A percentile compares a stretch with the other conserved stretches of the same genome.
Conservation (phyloP, 2,113 vertebrate genomes). For the Parus major region DNA sequence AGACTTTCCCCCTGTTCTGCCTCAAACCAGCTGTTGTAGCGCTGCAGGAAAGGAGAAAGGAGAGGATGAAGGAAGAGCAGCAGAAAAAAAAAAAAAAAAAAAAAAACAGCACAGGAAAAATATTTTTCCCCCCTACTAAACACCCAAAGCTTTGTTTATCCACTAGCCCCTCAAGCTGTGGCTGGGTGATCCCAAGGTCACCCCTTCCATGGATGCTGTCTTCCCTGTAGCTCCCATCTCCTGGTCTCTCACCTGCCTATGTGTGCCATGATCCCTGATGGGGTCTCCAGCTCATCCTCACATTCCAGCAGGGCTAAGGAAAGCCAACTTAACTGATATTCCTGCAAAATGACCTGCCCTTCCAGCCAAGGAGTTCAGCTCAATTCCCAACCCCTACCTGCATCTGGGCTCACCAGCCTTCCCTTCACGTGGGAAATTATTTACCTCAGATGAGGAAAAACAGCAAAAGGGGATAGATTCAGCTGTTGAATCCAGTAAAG, state of each 20-base stretch:
- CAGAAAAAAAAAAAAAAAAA: background rate
- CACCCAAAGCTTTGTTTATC: background rate
- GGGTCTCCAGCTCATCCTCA: background rate
- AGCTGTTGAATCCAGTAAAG: background rate
- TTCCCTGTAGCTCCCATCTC: background rate
- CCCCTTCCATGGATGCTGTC: background rate
- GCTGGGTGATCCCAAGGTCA: background rate
- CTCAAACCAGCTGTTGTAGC: background rate
- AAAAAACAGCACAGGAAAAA: background rate
- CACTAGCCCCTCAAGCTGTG: background rate
- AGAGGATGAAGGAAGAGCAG: background rate
- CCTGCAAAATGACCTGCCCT: background rate
- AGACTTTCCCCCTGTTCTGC: background rate
- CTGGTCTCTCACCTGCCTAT: background rate
- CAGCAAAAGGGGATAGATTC: background rate
- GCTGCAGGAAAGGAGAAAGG: background rate
- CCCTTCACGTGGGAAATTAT: background rate
- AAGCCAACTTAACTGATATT: background rate
- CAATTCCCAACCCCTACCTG: background rate
- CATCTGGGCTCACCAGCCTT: rapidly evolving
- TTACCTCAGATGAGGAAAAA: background rate
- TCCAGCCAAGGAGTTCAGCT: background rate
- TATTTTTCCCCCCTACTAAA: background rate
- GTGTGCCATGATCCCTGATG: background rate
- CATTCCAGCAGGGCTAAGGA: background rate